Percentiles rank a stretch among this genome's conserved stretches.
phyloP scores from a whole-genome alignment of 2,888 invertebrate species.

The Folsomia manolachei region DNA sequence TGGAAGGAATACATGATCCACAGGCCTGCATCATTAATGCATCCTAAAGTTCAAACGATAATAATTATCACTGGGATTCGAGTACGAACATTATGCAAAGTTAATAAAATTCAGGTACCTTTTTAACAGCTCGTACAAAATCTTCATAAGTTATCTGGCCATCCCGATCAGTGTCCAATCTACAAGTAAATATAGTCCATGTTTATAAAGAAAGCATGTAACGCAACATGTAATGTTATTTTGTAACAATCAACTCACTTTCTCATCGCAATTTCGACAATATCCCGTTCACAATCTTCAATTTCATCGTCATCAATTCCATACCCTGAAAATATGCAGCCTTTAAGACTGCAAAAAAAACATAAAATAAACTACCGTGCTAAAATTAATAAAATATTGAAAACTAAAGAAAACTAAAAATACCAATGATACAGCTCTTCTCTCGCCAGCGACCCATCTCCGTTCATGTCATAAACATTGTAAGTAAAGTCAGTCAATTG shows the following conservation, averaged over 20 bases:
- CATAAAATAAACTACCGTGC: too few species aligned
- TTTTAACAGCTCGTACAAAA: constrained; percentile 18
- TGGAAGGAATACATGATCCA: neutral
- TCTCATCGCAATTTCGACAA: constrained; percentile 45
- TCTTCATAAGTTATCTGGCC: constrained; percentile 25
- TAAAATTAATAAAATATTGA: too few species aligned
- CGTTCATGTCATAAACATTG: constrained; percentile 42
- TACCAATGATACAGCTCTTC: constrained; percentile 47
- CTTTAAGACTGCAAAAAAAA: too few species aligned
- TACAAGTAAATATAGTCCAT: too few species aligned
- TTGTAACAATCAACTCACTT: constrained; percentile 11
- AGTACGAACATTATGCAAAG: too few species aligned
- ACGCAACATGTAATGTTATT: too few species aligned
- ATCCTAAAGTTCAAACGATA: too few species aligned
- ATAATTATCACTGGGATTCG: too few species aligned
- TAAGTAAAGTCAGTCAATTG: constrained; percentile 42
- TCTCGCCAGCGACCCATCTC: constrained; percentile 43
- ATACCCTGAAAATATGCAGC: constrained; percentile 40
- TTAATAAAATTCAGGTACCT: neutral
- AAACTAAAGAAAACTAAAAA: too few species aligned
- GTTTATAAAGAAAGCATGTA: neutral
- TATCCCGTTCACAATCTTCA: constrained; percentile 44
- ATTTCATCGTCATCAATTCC: constrained; percentile 46
- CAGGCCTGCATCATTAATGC: too few species aligned
- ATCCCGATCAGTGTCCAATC: constrained; percentile 15